Evolutionary conservation across 2,797 vertebrate genomes (phyloP), one percentile per base, ranked within the genome.

Genomic region (Spinibarbus caldwelli): DNA sequence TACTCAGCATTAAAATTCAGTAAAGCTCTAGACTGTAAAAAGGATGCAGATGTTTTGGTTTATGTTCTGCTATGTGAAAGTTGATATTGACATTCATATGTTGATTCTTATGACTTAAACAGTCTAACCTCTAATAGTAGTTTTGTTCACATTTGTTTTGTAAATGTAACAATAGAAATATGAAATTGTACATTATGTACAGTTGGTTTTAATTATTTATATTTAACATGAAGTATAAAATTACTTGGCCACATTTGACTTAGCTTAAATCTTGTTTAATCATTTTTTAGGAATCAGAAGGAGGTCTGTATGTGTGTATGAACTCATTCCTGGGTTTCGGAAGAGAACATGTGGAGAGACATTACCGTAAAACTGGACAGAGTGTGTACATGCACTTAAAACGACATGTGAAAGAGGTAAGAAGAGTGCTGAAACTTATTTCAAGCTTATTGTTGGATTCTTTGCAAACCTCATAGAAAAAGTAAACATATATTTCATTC

Each of bases 291-390:
- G 97, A 97, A 88, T 98, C 97, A 21, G 98, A 99, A 94, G 98
- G 98, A 89, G 98, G 98, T 82, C 96, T 99, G 84, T 99, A 99
- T 90, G 96, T 99, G 92, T 99, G 98, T 89, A 96, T 99, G 97
- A 99, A 97, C 95, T 99, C 98, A 0, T 99, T 99, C 94, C 95
- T 99, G 93, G 98, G 98, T 70, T 99, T 99, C 82, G 98, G 98
- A 94, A 96, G 98, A 92, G 98, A 99, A 90, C 98, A 99, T 12
- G 96, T 99, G 88, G 98, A 99, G 90, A 95, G 98, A 89, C 98
- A 99, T 91, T 99, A 98, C 93, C 96, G 97, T 88, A 99, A 99
- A 92, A 99, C 98, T 7, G 98, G 98, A 89, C 98, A 99, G 94
- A 97, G 97, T 87, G 97, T 99, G 8, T 99, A 98, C 90, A 97